These are phyloP conservation scores for Nomada ruficornis DNA, from an alignment of 2,888 invertebrate genomes.

Conservation along the genomic window DNA sequence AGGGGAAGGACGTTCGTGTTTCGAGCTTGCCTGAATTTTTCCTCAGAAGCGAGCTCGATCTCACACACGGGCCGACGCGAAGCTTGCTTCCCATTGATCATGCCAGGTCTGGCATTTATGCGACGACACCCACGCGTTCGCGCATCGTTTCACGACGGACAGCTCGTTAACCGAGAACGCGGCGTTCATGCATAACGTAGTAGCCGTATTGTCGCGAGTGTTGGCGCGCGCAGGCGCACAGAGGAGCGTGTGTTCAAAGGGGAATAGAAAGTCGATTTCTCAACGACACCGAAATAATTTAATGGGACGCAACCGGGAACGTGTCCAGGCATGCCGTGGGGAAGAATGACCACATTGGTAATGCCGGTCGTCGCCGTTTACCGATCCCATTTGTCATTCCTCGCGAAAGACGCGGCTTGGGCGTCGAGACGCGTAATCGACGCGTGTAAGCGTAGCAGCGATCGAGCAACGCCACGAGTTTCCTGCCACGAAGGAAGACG, in stretches of 20 bases:
- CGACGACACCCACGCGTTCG: conserved; percentile 58
- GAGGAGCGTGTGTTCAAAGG: conserved; percentile 31
- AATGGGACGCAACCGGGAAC: conserved; percentile 70
- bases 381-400: conserved; percentile 67
- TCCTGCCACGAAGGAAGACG: conserved; percentile 17
- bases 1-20: conserved; percentile 34
- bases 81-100: conserved; percentile 55
- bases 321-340: conserved; percentile 43
- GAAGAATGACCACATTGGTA: conserved; percentile 54
- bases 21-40: conserved; percentile 26
- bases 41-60: background rate
- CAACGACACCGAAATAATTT: conserved; percentile 74
- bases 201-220: conserved; percentile 60
- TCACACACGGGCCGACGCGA: conserved; percentile 1
- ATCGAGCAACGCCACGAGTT: conserved; percentile 4
- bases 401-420: conserved; percentile 46
- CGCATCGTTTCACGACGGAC: conserved; percentile 66
- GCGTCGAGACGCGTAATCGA: conserved; percentile 64
- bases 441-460: conserved; percentile 49
- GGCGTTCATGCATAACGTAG: conserved; percentile 75
- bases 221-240: background rate
- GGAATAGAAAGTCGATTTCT: conserved; percentile 78
- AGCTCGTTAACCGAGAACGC: conserved; percentile 77
- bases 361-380: conserved; percentile 55
- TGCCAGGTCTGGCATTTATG: conserved; percentile 52